phyloP scores from a whole-genome alignment of 2,113 vertebrate species.

The Peromyscus polionotus region DNA sequence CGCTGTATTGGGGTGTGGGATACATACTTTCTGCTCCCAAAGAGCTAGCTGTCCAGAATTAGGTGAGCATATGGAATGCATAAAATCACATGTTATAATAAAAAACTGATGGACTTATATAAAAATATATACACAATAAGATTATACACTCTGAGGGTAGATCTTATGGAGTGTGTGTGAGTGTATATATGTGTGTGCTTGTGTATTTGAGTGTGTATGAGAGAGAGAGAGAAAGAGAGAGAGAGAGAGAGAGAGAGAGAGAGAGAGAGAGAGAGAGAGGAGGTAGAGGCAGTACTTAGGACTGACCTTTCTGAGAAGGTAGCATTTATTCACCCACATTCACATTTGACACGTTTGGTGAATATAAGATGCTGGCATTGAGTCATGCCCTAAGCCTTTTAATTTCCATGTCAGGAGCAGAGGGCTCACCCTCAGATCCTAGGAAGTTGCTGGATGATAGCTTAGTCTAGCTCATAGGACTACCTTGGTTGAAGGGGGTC shows the following conservation, averaged over 20 bases:
- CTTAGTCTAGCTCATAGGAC: no score
- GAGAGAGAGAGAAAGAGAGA: background rate
- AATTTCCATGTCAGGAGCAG: background rate
- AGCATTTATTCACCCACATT: background rate
- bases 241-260: background rate
- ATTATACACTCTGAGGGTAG: background rate
- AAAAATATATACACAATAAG: background rate
- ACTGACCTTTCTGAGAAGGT: background rate
- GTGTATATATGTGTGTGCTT: background rate
- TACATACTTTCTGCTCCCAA: background rate
- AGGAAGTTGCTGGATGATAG: background rate
- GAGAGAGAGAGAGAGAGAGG: background rate
- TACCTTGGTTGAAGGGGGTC: background rate
- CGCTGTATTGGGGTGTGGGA: no score
- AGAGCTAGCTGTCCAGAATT: background rate
- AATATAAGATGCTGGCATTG: background rate
- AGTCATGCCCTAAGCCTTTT: background rate
- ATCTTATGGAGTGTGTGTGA: background rate
- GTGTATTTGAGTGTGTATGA: background rate
- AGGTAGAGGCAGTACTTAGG: accelerated
- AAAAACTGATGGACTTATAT: background rate
- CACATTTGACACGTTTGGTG: background rate
- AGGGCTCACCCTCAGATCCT: background rate
- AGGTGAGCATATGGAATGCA: background rate
- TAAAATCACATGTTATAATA: background rate